A percentile compares a stretch with the other conserved stretches of the same genome.
Conservation (phyloP, 2,888 invertebrate species). For the Bombylius discolor region DNA sequence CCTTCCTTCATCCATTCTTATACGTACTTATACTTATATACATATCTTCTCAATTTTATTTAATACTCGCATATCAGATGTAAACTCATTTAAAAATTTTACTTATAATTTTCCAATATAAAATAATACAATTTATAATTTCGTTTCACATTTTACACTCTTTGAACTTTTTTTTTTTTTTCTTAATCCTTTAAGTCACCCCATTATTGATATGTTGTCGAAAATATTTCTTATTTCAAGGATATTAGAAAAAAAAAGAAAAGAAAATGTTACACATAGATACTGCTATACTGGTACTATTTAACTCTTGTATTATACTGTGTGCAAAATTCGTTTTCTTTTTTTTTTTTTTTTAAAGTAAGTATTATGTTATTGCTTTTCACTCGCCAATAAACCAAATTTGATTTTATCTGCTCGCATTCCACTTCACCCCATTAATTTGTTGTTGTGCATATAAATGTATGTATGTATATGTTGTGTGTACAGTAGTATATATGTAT, state of each 20-base stretch:
- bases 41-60: neutral
- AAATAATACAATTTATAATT: neutral
- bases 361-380: slow-evolving; percentile 5
- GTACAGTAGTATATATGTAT: neutral
- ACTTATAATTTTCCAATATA: neutral
- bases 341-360: too few relatives aligned
- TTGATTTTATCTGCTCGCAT: slow-evolving; percentile 13
- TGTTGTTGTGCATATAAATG: neutral
- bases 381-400: slow-evolving; percentile 14
- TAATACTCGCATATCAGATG: neutral
- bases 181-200: slow-evolving; percentile 12
- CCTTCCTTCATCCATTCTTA: neutral
- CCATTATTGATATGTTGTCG: slow-evolving; percentile 11
- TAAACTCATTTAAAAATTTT: neutral
- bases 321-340: too few relatives aligned
- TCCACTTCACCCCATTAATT: slow-evolving; percentile 6
- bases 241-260: neutral
- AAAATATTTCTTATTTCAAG: slow-evolving; percentile 5
- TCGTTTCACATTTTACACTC: slow-evolving; percentile 10
- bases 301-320: too few relatives aligned
- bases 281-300: too few relatives aligned
- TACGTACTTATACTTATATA: neutral
- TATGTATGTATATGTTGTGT: neutral
- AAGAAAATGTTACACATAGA: neutral
- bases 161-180: slow-evolving; percentile 3